Base-by-base conservation (phyloP, 2,888 invertebrate genomes). In the Ceramica pisi region DNA sequence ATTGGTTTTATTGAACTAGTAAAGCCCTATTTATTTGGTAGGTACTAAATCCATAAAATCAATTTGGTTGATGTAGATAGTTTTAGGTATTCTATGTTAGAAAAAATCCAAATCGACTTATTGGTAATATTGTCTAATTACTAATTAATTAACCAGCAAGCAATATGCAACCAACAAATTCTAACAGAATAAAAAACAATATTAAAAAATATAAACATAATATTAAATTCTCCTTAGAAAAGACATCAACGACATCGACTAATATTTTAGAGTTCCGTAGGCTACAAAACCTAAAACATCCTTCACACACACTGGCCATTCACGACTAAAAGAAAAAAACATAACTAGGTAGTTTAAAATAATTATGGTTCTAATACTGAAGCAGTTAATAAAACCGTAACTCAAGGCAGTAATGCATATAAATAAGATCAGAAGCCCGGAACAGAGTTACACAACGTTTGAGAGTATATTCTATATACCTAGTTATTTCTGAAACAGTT, bases 401-500 rank as follows among this genome's bases (percentile, higher is more conserved):
- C 55, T 48, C 12, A n/a, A 60, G 55, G 8, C 41, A 48, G 16
- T 60, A 75, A 74, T 56, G 14, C 19, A 56, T 51, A 38, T 38
- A 75, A 75, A 74, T 51, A 69, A 57, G 44, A 83, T 75, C 75
- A 85, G 84, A 83, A 78, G 78, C 86, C 86, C 87, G 87, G 87
- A 88, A 88, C 81, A 76, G 21, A 59, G 6, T 90, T 87, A 78
- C 74, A 72, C 75, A 87, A 88, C 71, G 60, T 53, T 44, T 55
- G 63, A 64, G 67, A 69, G 67, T 65, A 50, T 57, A 50, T 64
- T 35, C 9, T 38, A 35, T 59, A 46, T 59, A 46, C 41, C 44
- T 61, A 67, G 75, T 59, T 56, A 71, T 82, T 84, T 80, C 75
- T 76, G 74, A 79, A 61, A 56, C 53, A 48, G 75, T 87, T 88